These are phyloP conservation scores for Choristoneura fumiferana DNA, from an alignment of 1,140 invertebrate genomes.

Conservation along the genomic window DNA sequence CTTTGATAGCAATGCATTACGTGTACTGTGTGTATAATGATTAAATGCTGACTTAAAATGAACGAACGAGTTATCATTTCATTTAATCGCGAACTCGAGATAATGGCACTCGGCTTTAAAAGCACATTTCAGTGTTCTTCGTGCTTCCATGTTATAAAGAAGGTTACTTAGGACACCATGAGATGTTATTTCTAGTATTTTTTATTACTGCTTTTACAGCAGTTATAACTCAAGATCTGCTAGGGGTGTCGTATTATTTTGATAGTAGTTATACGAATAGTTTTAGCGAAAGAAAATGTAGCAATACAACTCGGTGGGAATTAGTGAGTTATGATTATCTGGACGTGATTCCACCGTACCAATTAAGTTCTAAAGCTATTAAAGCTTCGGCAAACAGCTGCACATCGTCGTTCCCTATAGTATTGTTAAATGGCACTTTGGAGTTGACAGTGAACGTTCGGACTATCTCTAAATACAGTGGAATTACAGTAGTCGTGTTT, in stretches of 20 bases:
- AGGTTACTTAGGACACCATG: conserved; percentile 1
- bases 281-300: conserved; percentile 7
- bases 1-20: not conserved
- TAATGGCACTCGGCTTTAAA: not conserved
- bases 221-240: not conserved
- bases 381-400: conserved; percentile 31
- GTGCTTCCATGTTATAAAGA: not conserved
- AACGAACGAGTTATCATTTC: not conserved
- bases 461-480: conserved; percentile 28
- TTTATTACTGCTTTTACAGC: not conserved
- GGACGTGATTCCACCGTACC: conserved; percentile 1
- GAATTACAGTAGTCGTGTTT: conserved; percentile 29
- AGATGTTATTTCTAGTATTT: conserved; percentile 3
- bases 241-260: conserved; percentile 1
- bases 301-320: conserved; percentile 18
- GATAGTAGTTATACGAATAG: not conserved
- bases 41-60: not conserved
- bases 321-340: conserved; percentile 23
- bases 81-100: conserved; percentile 6
- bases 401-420: conserved; percentile 26
- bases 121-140: not conserved
- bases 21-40: no score
- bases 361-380: conserved; percentile 27
- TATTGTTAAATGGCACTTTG: conserved; percentile 29
- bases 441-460: conserved; percentile 31